A percentile compares a stretch with the other conserved stretches of the same genome.
These are phyloP conservation scores for Prenolepis imparis DNA, from an alignment of 2,888 invertebrate genomes.

Conservation along the genomic window DNA sequence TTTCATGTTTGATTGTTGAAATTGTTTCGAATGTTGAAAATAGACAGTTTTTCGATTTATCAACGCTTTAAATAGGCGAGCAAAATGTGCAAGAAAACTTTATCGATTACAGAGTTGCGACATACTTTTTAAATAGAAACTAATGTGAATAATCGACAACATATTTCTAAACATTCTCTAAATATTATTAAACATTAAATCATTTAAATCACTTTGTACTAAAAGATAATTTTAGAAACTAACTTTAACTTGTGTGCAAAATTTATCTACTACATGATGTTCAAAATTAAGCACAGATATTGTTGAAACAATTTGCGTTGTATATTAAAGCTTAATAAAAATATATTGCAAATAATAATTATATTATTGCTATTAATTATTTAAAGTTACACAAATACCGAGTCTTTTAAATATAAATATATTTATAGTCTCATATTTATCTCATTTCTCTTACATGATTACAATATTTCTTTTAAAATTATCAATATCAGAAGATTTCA, in stretches of 20 bases:
- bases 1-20: background rate
- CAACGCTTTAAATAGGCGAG: background rate
- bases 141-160: background rate
- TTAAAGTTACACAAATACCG: background rate
- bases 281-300: background rate
- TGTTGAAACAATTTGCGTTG: background rate
- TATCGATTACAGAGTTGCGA: background rate
- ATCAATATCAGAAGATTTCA: background rate
- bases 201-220: background rate
- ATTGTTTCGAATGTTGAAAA: background rate
- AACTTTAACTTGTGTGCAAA: background rate
- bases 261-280: background rate
- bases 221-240: background rate
- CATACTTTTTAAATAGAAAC: background rate
- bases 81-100: background rate
- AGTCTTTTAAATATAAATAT: constrained; percentile 1
- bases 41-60: background rate
- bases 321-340: background rate
- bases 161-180: background rate
- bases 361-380: background rate
- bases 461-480: background rate
- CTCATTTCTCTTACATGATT: background rate
- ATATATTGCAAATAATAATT: background rate
- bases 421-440: background rate
- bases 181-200: background rate